Percentiles rank a stretch among this genome's conserved stretches.
These are phyloP conservation scores for Himalopsyche phryganea DNA, from an alignment of 1,140 invertebrate species.

Conservation along the genomic window DNA sequence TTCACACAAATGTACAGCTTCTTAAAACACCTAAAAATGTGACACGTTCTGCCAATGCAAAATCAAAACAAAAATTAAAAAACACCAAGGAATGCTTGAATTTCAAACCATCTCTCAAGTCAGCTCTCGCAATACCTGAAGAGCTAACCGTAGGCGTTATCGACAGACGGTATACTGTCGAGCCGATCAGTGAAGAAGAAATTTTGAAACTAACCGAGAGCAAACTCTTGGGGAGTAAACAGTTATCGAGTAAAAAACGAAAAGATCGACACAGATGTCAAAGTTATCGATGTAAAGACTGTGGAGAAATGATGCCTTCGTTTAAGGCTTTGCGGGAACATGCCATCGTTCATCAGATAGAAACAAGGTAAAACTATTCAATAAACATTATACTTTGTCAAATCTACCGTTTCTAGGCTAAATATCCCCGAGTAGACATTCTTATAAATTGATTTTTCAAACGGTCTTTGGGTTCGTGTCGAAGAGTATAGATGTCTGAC, in stretches of 20 bases:
- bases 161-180: conserved; percentile 4
- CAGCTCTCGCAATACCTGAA: conserved; percentile 4
- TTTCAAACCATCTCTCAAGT: too few species aligned
- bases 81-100: too few species aligned
- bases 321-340: conserved; percentile 4
- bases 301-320: background rate
- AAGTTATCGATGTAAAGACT: conserved; percentile 7
- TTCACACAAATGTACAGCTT: too few species aligned
- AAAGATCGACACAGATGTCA: background rate
- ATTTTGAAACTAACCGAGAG: too few species aligned
- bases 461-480: background rate
- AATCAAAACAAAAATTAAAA: too few species aligned
- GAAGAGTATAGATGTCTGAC: background rate
- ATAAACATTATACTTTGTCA: background rate
- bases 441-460: background rate
- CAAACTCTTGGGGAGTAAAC: too few species aligned
- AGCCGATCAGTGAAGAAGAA: conserved; percentile 8
- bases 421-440: background rate
- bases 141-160: conserved; percentile 5
- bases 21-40: too few species aligned
- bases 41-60: too few species aligned
- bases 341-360: conserved; percentile 16
- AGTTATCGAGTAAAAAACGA: too few species aligned
- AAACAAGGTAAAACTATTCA: conserved; percentile 9
- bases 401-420: background rate